Evolutionary conservation across 2,113 vertebrate species (phyloP).

Genomic region (Thalassarche chlororhynchos): DNA sequence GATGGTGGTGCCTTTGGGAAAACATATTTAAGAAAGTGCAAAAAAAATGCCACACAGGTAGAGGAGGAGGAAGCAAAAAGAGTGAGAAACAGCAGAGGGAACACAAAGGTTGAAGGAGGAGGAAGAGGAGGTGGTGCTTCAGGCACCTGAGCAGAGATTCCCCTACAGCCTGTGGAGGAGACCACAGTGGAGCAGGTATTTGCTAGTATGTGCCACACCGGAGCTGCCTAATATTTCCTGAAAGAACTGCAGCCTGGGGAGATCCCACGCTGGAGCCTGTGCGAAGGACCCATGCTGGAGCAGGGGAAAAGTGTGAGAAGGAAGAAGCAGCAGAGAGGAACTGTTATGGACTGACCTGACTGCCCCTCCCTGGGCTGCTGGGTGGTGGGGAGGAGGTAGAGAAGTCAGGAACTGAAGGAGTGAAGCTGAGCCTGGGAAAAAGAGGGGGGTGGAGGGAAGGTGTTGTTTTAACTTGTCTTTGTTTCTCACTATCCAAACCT

Average conservation of each 20-base stretch:
- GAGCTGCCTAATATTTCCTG: background rate
- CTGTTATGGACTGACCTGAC: background rate
- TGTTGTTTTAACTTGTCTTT: background rate
- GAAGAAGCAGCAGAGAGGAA: background rate
- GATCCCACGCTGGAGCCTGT: background rate
- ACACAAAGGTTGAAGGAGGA: background rate
- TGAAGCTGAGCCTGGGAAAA: background rate
- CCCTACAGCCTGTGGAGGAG: background rate
- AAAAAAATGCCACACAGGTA: background rate
- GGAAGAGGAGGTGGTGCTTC: background rate
- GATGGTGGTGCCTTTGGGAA: background rate
- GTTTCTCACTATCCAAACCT: background rate
- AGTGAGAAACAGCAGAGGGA: background rate
- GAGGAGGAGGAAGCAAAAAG: background rate
- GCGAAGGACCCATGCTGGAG: background rate
- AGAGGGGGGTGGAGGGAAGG: background rate
- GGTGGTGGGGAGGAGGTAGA: background rate
- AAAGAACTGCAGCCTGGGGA: background rate
- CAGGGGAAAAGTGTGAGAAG: background rate
- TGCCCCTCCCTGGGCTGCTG: background rate
- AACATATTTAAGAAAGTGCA: background rate
- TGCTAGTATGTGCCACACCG: background rate
- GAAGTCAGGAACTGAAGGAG: background rate
- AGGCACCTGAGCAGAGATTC: background rate
- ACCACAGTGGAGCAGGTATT: background rate